Evolutionary conservation across 2,888 invertebrate species (phyloP).

Genomic region (Drosophila differens): DNA sequence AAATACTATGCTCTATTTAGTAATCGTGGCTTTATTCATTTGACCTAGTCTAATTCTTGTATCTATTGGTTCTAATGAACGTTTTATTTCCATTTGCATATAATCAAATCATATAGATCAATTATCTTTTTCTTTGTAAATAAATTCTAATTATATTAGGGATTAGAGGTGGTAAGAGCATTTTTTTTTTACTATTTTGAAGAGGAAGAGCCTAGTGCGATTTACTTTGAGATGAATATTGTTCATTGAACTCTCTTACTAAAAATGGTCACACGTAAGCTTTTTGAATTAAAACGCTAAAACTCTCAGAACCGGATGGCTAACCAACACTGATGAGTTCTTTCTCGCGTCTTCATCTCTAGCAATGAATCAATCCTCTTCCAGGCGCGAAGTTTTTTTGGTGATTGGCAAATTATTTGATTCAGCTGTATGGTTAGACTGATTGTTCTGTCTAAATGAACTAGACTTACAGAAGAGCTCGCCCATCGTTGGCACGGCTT

Average conservation of each 20-base stretch:
- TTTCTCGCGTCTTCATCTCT: too few species aligned
- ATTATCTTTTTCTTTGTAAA: not conserved
- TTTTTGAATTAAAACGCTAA: too few species aligned
- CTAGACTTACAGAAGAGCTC: too few species aligned
- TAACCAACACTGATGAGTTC: too few species aligned
- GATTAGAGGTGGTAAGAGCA: too few species aligned
- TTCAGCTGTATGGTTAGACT: too few species aligned
- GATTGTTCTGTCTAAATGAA: too few species aligned
- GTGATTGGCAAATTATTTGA: too few species aligned
- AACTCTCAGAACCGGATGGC: too few species aligned
- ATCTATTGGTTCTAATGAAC: not conserved
- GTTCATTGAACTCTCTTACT: not conserved
- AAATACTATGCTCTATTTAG: not conserved
- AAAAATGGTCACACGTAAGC: not conserved
- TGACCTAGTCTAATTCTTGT: not conserved
- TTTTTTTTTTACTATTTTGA: not conserved
- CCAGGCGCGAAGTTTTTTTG: too few species aligned
- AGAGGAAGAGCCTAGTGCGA: not conserved
- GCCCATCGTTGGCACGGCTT: not conserved
- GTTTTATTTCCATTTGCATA: not conserved
- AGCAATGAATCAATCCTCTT: too few species aligned
- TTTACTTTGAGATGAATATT: not conserved
- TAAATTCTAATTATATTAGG: not conserved
- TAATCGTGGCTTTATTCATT: not conserved
- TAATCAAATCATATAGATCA: not conserved